Base-by-base conservation (phyloP, 2,113 vertebrate genomes). In the Triplophysa tibetana region DNA sequence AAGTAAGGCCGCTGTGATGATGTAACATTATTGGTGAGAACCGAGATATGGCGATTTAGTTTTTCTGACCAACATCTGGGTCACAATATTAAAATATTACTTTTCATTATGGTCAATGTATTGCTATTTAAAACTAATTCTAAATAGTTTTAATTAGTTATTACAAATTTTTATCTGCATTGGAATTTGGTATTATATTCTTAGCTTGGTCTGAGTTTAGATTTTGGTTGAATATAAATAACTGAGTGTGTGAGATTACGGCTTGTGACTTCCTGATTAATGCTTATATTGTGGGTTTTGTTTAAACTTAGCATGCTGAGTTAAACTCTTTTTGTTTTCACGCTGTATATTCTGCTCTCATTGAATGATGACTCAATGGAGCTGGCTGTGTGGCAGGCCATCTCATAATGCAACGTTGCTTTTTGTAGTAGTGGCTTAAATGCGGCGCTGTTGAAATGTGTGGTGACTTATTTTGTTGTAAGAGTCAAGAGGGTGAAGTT, bases 351-450 rank as follows among this genome's bases (percentile, higher is more conserved):
- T 83, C 41, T 76, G 76, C 70, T 79, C 9, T 67, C 60, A 79
- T 33, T 77, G 73, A 83, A 72, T 81, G 83, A 79, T 80, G 76
- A 61, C 62, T 77, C 50, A 72, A 43, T 77, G 67, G 62, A 68
- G 16, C 56, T 21, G 56, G 10, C 48, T 48, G 16, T 43, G 23
- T 52, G 63, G 43, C 58, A 52, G 21, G 26, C n/a, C 33, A 24
- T 81, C 64, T 23, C 61, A 65, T 45, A 64, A 58, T 65, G 23
- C 70, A 54, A 73, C 17, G 6, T n/a, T 74, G 12, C 24, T 29
- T 81, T 77, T 60, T 73, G 23, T 56, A 41, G 61, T 33, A 65
- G 33, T 48, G 24, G 48, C 19, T 80, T 23, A 50, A 75, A 75
- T 70, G 14, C 41, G 54, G 14, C 23, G 23, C 17, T 12, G 33